Base-by-base conservation (phyloP, 2,888 invertebrate genomes). In the Sminthurinus aureus region DNA sequence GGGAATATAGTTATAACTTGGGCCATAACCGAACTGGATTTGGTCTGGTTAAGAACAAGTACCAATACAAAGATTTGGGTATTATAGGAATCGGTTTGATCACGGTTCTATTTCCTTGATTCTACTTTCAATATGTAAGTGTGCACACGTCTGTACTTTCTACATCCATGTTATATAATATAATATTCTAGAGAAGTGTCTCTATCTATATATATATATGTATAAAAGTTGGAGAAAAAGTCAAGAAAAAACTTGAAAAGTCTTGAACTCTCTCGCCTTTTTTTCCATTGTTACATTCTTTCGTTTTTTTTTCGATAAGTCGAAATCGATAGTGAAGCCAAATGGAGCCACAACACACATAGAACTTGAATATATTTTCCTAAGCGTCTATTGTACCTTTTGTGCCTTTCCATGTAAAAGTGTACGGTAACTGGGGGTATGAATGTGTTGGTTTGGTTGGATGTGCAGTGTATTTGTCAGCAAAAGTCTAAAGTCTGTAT, bases 271-370 rank as follows among this genome's bases (percentile, higher is more conserved):
- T 58, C 79, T 79, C 64, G 79, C 66, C 79, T 79, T 79, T 38
- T 38, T 38, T 26, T 26, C 66, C 79, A 66, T 66, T 58, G 79
- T 66, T 79, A 22, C 58, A 66, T 67, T 79, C 81, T 78, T 66
- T 67, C 80, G 64, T 77, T 83, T 74, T 81, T 73, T 84, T 79
- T 85, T 75, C 82, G 82, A 85, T 85, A 82, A 85, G 77, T 82
- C 84, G 84, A 74, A 85, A 85, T 85, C 85, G 83, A 85, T 85
- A 85, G 83, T 78, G 82, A 81, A 85, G n/a, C 83, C 83, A 85
- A 85, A 85, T 85, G 82, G 85, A 85, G 85, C 83, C 84, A 84
- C 86, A 84, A 85, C 85, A 85, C 80, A 79, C 79, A 84, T 84
- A 38, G 38, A 38, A 38, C 38, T 38, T 1, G 38, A 38, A 38